phyloP scores from a whole-genome alignment of 2,113 vertebrate genomes.

The Pao palembangensis region DNA sequence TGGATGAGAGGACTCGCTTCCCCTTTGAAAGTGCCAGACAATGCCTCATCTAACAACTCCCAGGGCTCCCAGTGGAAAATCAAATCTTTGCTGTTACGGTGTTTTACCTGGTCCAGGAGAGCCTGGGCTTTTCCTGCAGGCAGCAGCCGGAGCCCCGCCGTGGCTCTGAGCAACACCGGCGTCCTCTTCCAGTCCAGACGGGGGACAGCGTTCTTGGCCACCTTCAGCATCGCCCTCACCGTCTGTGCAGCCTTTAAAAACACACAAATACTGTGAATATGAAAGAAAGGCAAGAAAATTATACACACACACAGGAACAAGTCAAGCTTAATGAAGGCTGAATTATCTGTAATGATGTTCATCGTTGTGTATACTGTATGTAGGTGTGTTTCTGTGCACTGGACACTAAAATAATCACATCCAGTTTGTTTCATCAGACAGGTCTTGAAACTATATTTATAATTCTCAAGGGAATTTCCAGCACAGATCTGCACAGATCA shows the following conservation, averaged over 20 bases:
- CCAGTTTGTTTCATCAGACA: too few species aligned
- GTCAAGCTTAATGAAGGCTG: too few species aligned
- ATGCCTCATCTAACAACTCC: slow-evolving; percentile 11
- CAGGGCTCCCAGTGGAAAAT: background rate
- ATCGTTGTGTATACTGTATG: too few species aligned
- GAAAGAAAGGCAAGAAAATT: too few species aligned
- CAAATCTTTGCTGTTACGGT: background rate
- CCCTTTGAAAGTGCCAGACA: slow-evolving; percentile 24
- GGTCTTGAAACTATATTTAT: too few species aligned
- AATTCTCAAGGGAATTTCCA: too few species aligned
- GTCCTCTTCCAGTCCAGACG: slow-evolving; percentile 85
- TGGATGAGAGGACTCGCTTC: slow-evolving; percentile 22
- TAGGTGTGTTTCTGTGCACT: too few species aligned
- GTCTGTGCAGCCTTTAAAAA: slow-evolving; percentile 79
- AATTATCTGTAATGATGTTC: too few species aligned
- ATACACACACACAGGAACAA: too few species aligned
- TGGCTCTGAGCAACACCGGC: slow-evolving; percentile 89
- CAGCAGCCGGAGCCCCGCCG: slow-evolving; percentile 88
- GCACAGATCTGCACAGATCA: too few species aligned
- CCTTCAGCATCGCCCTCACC: slow-evolving; percentile 80
- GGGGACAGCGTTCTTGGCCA: slow-evolving; percentile 85
- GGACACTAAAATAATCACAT: too few species aligned
- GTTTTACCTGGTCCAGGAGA: slow-evolving; percentile 82
- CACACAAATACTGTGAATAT: background rate
- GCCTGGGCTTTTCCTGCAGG: slow-evolving; percentile 82